These are phyloP conservation scores for Tanytarsus gracilentus DNA, from an alignment of 2,888 invertebrate species.

Conservation along the genomic window DNA sequence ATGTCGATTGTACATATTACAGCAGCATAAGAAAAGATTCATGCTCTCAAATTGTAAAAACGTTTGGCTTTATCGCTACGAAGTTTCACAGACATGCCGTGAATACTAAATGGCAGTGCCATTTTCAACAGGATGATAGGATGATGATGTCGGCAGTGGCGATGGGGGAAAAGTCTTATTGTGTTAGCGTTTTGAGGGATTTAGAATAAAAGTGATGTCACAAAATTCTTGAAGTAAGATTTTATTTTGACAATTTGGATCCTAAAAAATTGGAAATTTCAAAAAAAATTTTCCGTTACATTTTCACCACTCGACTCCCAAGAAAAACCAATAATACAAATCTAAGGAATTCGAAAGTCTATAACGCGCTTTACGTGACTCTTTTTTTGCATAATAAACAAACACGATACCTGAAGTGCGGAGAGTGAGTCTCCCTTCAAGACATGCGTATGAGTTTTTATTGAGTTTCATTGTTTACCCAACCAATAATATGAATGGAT, in stretches of 20 bases:
- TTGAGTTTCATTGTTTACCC: neutral
- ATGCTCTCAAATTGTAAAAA: neutral
- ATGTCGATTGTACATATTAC: neutral
- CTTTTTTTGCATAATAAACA: conserved; percentile 24
- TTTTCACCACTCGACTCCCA: too few relatives aligned
- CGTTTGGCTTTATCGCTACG: conserved; percentile 28
- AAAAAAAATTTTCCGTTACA: too few relatives aligned
- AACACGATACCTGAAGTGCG: too few relatives aligned
- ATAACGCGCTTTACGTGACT: conserved; percentile 29
- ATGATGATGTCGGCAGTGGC: neutral
- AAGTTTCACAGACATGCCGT: conserved; percentile 24
- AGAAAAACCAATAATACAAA: conserved; percentile 28
- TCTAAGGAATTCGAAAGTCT: conserved; percentile 27
- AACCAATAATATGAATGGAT: conserved; percentile 22
- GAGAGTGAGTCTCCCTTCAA: too few relatives aligned
- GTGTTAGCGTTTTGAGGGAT: too few relatives aligned
- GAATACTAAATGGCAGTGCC: conserved; percentile 24
- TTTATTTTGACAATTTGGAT: too few relatives aligned
- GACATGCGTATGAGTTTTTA: neutral
- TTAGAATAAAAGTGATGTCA: too few relatives aligned
- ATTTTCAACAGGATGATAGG: conserved; percentile 11
- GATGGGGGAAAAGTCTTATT: conserved; percentile 20
- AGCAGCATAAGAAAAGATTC: neutral
- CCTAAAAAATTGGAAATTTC: too few relatives aligned
- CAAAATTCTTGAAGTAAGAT: too few relatives aligned